Base-by-base conservation (phyloP, 1,140 invertebrate genomes). In the Drosophila nebulosa region DNA sequence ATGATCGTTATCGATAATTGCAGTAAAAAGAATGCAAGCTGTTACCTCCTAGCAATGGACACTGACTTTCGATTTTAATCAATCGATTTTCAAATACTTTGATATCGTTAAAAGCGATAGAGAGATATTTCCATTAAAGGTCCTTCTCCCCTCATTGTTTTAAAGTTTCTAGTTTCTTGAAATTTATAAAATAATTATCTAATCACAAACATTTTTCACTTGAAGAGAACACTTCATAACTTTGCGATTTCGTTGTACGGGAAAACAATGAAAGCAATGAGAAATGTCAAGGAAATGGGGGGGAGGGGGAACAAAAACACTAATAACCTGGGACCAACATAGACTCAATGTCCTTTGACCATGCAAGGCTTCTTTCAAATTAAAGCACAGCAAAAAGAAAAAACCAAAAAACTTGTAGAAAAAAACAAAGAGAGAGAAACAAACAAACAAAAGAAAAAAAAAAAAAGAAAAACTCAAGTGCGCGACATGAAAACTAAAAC, bases 401-500 rank as follows among this genome's bases (percentile, higher is more conserved):
- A 63, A 81, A n/a, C n/a, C n/a, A n/a, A 64, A 67, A 85, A 85
- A 83, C 78, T 78, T 32, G 12, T 12, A 70, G 58, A 26, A 58
- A 60, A 46, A 46, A 46, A 46, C 42, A 1, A 56, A 39, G 36
- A 52, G 16, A 64, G n/a, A n/a, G n/a, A 63, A 81, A n/a, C n/a
- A n/a, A n/a, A 64, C 67, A 85, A 85, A 83, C 78, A 60, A n/a
- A n/a, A n/a, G n/a, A 51, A 51, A 24, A 60, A 35, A 35, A 50
- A 24, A 53, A 71, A 73, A 62, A 42, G 69, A 66, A 64, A 76
- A 80, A 66, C 58, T 85, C 81, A 78, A 85, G 80, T 86, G 65
- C 78, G 70, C 80, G 83, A 86, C 78, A 88, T 77, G 69, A 66
- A 77, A 86, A 85, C 81, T 85, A 85, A 81, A 85, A 85, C 89